A percentile compares a stretch with the other conserved stretches of the same genome.
Evolutionary conservation across 1,140 invertebrate genomes (phyloP).

Genomic region (Drosophila pandora): DNA sequence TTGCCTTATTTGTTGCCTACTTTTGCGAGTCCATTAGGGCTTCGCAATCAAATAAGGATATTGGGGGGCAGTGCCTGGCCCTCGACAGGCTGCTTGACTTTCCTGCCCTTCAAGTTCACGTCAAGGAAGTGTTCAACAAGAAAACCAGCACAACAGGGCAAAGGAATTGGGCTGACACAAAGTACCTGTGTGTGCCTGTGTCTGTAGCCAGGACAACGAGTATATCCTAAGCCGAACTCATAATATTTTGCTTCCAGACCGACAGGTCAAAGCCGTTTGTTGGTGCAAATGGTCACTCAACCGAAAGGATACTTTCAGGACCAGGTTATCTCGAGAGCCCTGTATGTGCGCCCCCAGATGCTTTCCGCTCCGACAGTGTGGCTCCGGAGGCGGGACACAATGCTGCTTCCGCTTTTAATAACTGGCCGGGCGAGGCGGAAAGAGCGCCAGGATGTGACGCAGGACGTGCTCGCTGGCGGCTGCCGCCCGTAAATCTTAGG

Average conservation of each 20-base stretch:
- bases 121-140: conserved; percentile 5
- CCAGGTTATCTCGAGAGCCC: conserved; percentile 18
- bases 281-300: conserved; percentile 39
- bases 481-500: conserved; percentile 56
- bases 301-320: conserved; percentile 61
- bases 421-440: conserved; percentile 24
- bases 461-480: conserved; percentile 64
- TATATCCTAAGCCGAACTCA: conserved; percentile 42
- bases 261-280: conserved; percentile 41
- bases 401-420: conserved; percentile 68
- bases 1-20: conserved; percentile 52
- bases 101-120: conserved; percentile 18
- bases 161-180: conserved; percentile 12
- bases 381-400: conserved; percentile 32
- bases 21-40: conserved; percentile 26
- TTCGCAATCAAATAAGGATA: background rate
- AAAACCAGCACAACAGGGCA: conserved; percentile 6
- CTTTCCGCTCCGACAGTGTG: conserved; percentile 10
- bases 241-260: conserved; percentile 60
- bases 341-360: conserved; percentile 6
- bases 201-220: conserved; percentile 9
- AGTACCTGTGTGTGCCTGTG: conserved; percentile 2
- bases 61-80: background rate
- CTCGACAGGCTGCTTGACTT: conserved; percentile 16
- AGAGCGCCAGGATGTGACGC: conserved; percentile 19